Conservation (phyloP, 2,113 vertebrate genomes). For the Hippocampus guttulatus region DNA sequence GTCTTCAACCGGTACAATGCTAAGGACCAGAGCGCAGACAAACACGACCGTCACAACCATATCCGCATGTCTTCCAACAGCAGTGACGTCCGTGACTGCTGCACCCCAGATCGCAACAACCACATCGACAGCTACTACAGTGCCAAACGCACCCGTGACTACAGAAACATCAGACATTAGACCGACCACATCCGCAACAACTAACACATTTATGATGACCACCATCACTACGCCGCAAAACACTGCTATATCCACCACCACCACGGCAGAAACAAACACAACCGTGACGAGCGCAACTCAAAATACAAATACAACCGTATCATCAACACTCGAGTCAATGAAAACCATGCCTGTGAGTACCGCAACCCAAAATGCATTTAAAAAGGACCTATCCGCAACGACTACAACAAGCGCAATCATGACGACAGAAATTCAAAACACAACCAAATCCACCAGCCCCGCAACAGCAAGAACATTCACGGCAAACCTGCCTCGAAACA, state of each 20-base stretch:
- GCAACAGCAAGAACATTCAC: not conserved
- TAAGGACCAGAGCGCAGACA: too few species aligned
- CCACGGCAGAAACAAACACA: not conserved
- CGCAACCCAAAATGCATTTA: not conserved
- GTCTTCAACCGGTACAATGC: too few species aligned
- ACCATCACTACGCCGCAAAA: not conserved
- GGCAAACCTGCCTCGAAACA: not conserved
- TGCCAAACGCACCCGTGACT: not conserved
- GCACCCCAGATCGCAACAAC: not conserved
- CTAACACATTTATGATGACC: not conserved
- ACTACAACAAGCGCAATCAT: not conserved
- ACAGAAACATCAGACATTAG: not conserved
- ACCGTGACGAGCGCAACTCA: not conserved
- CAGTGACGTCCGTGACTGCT: not conserved
- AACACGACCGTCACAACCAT: too few species aligned
- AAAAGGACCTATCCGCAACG: not conserved
- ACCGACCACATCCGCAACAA: not conserved
- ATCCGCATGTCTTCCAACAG: too few species aligned
- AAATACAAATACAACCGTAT: not conserved
- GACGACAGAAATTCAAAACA: not conserved
- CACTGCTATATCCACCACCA: not conserved
- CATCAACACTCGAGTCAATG: not conserved
- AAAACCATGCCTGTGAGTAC: too few species aligned
- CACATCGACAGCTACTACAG: not conserved
- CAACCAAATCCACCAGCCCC: not conserved